A percentile compares a stretch with the other conserved stretches of the same genome.
Conservation (phyloP, 2,113 vertebrate species). For the Ailurus styani region DNA sequence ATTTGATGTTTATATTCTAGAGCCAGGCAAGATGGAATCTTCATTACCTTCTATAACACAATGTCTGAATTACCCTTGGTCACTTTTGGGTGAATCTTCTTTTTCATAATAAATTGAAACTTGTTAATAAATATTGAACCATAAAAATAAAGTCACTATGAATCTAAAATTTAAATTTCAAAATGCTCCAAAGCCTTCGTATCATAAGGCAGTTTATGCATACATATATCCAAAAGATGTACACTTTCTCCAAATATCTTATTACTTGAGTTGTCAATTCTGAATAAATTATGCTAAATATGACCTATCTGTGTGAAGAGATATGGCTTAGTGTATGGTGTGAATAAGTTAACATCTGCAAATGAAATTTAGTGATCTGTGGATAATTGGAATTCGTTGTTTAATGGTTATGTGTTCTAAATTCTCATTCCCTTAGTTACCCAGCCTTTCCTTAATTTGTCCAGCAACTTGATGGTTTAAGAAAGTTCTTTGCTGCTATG, state of each 20-base stretch:
- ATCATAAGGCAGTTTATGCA: neutral
- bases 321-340: neutral
- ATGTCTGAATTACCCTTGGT: neutral
- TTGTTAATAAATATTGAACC: neutral
- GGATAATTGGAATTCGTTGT: neutral
- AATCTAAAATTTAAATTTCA: neutral
- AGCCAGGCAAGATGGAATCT: neutral
- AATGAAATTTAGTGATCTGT: conserved; percentile 9
- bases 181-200: neutral
- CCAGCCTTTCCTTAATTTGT: neutral
- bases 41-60: neutral
- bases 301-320: neutral
- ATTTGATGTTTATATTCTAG: neutral
- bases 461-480: neutral
- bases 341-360: neutral
- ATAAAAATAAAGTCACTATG: neutral
- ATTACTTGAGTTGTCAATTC: neutral
- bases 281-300: conserved; percentile 43
- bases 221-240: neutral
- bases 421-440: neutral
- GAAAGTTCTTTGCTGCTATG: neutral
- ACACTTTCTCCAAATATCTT: neutral
- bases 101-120: neutral
- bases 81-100: neutral
- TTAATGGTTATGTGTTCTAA: neutral